These are phyloP conservation scores for Piezodorus guildinii DNA, from an alignment of 1,140 invertebrate genomes.

Conservation along the genomic window DNA sequence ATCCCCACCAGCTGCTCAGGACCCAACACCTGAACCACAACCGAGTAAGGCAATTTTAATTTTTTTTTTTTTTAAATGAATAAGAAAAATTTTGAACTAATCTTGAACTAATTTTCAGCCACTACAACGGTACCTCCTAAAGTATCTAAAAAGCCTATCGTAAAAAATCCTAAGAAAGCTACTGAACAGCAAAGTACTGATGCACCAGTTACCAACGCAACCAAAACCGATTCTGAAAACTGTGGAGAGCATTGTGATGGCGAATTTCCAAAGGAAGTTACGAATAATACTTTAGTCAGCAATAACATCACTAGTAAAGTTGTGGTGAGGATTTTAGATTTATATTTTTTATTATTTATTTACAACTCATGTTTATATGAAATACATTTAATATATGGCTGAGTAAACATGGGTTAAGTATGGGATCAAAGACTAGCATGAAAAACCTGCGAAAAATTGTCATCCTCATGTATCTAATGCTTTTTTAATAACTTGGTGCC, in stretches of 20 bases:
- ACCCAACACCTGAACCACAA: too few species aligned
- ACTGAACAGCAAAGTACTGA: background rate
- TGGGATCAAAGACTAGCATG: too few species aligned
- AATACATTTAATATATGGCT: too few species aligned
- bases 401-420: too few species aligned
- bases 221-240: background rate
- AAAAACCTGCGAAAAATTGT: too few species aligned
- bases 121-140: background rate
- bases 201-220: background rate
- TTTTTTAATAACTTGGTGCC: too few species aligned
- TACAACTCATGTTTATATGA: too few species aligned
- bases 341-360: too few species aligned
- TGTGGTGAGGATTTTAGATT: conserved; percentile 25
- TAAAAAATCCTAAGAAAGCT: background rate
- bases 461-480: too few species aligned
- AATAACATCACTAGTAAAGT: conserved; percentile 39
- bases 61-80: background rate
- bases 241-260: conserved; percentile 1
- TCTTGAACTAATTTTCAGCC: background rate
- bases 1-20: background rate
- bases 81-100: background rate
- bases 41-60: too few species aligned
- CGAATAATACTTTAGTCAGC: conserved; percentile 35
- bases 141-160: background rate
- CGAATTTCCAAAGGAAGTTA: conserved; percentile 28